Conservation (phyloP, 30 jellyfish, hydroid and myxozoan genomes). For the Hydractinia echinata region DNA sequence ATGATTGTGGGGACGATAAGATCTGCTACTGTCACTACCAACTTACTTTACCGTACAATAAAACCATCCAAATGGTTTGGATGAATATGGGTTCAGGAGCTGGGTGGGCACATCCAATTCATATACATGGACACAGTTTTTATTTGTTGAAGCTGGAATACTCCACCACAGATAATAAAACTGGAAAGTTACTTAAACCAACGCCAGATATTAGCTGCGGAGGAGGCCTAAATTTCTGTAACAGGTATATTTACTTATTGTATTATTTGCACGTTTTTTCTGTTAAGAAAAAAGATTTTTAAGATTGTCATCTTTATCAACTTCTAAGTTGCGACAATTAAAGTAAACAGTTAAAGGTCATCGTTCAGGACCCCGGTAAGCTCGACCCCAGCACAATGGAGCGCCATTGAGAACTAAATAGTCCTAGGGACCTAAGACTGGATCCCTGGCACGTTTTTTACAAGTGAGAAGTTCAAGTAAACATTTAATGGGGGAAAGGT, state of each 20-base stretch:
- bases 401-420: no score
- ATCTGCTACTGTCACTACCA: slow-evolving; percentile 72
- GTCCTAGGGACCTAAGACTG: no score
- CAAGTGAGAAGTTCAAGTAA: no score
- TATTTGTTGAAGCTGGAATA: slow-evolving; percentile 72
- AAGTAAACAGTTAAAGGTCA: no score
- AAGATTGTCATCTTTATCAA: no score
- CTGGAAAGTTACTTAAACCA: slow-evolving; percentile 66
- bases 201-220: slow-evolving; percentile 82
- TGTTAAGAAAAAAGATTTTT: no score
- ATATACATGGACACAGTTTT: slow-evolving; percentile 86
- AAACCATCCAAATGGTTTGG: slow-evolving; percentile 92
- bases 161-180: slow-evolving; percentile 60
- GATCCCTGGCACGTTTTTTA: no score
- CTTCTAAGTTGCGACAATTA: no score
- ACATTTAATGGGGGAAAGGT: no score
- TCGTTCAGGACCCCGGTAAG: no score
- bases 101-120: slow-evolving; percentile 94
- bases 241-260: slow-evolving; percentile 25
- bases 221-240: slow-evolving; percentile 83
- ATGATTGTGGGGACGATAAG: slow-evolving; percentile 88
- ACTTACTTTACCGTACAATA: slow-evolving; percentile 60
- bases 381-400: no score
- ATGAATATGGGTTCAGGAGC: slow-evolving; percentile 67
- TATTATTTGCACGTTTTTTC: no score